Evolutionary conservation across 2,888 invertebrate species (phyloP).

Genomic region (Hirudinaria manillensis): DNA sequence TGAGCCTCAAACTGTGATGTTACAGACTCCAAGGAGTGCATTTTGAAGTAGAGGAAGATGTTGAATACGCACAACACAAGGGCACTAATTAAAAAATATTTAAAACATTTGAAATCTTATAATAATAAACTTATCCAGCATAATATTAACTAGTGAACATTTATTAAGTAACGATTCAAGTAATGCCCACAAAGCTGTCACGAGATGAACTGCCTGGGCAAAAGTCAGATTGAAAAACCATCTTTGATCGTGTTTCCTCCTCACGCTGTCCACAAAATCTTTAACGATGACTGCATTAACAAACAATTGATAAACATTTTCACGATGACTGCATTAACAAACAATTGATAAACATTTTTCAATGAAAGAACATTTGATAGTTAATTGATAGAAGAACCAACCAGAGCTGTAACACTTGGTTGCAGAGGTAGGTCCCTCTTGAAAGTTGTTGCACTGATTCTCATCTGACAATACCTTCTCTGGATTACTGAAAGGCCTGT

Average conservation of each 20-base stretch:
- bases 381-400: neutral
- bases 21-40: slow-evolving; percentile 67
- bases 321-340: neutral
- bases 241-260: neutral
- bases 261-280: neutral
- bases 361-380: neutral
- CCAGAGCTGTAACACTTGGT: neutral
- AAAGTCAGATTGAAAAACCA: neutral
- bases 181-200: slow-evolving; percentile 1
- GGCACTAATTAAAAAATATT: slow-evolving; percentile 43
- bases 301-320: neutral
- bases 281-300: neutral
- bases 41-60: slow-evolving; percentile 74
- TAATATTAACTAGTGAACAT: too few relatives aligned
- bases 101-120: too few relatives aligned
- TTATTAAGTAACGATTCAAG: neutral
- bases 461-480: slow-evolving; percentile 2
- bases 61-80: slow-evolving; percentile 66
- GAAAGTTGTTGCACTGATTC: neutral
- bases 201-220: neutral
- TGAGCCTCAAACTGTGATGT: neutral
- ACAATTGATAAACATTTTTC: neutral
- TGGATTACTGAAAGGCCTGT: neutral
- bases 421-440: neutral
- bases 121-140: too few relatives aligned